These are phyloP conservation scores for Spilarctia lutea DNA, from an alignment of 2,888 invertebrate species.

Conservation along the genomic window DNA sequence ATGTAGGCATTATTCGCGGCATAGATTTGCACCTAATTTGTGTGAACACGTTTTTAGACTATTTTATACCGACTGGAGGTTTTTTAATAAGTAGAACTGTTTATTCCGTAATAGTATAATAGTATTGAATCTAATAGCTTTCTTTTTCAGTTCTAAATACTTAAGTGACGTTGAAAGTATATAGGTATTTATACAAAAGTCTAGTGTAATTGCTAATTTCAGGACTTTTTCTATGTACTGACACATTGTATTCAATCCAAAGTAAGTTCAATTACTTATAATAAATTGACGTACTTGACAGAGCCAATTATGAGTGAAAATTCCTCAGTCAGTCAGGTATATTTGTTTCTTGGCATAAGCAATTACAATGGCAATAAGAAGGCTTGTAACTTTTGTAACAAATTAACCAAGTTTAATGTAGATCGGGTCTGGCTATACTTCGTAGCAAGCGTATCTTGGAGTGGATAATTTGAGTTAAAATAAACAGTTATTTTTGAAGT, in stretches of 20 bases:
- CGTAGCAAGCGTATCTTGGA: neutral
- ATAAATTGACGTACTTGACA: neutral
- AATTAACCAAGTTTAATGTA: neutral
- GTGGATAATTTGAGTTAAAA: neutral
- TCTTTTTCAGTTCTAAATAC: neutral
- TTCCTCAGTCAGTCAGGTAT: neutral
- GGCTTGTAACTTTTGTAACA: neutral
- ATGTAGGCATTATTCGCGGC: slow-evolving; percentile 51
- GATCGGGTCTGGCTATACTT: neutral
- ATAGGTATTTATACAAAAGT: no score
- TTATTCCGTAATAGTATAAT: neutral
- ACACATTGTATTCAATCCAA: neutral
- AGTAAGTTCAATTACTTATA: neutral
- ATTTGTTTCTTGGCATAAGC: neutral
- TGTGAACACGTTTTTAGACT: slow-evolving; percentile 35
- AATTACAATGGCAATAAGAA: neutral
- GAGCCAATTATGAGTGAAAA: neutral
- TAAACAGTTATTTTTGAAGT: neutral
- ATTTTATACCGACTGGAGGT: slow-evolving; percentile 21
- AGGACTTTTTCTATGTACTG: neutral
- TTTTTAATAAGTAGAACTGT: neutral
- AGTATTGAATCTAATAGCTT: neutral
- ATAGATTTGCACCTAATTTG: slow-evolving; percentile 40
- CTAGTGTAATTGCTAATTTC: neutral
- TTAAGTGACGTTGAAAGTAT: no score